Conservation (phyloP, 2,797 vertebrate genomes). For the Coendou prehensilis region DNA sequence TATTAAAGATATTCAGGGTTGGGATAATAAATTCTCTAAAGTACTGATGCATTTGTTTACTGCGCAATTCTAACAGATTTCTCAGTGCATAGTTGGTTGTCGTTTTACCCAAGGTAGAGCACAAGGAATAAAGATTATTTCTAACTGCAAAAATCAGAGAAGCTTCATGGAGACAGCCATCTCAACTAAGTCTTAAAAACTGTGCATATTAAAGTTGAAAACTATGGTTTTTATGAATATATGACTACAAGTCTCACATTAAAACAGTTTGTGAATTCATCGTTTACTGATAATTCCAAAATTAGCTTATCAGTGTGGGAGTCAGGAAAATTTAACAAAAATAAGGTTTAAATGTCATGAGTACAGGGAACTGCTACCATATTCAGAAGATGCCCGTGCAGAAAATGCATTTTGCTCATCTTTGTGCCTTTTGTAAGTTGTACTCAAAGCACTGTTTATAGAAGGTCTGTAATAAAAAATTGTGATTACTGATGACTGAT, state of each 20-base stretch:
- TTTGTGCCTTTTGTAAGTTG: neutral
- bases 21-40: neutral
- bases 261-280: constrained; percentile 37
- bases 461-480: neutral
- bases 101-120: neutral
- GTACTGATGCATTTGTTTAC: constrained; percentile 50
- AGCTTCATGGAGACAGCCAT: neutral
- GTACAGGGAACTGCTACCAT: neutral
- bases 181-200: constrained; percentile 1
- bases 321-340: constrained; percentile 55
- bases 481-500: neutral
- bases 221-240: constrained; percentile 40
- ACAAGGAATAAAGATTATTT: constrained; percentile 40
- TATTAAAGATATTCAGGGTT: neutral
- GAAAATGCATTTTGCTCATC: neutral
- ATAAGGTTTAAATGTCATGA: constrained; percentile 36
- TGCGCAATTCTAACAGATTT: constrained; percentile 37
- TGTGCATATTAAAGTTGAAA: constrained; percentile 24
- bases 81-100: neutral
- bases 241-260: neutral
- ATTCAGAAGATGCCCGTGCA: neutral
- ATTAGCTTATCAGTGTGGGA: constrained; percentile 15
- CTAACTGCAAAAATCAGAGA: constrained; percentile 30
- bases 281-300: neutral
- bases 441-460: neutral